Percentiles rank a stretch among this genome's conserved stretches.
phyloP scores from a whole-genome alignment of 2,888 invertebrate genomes.

The Onchidella celtica region DNA sequence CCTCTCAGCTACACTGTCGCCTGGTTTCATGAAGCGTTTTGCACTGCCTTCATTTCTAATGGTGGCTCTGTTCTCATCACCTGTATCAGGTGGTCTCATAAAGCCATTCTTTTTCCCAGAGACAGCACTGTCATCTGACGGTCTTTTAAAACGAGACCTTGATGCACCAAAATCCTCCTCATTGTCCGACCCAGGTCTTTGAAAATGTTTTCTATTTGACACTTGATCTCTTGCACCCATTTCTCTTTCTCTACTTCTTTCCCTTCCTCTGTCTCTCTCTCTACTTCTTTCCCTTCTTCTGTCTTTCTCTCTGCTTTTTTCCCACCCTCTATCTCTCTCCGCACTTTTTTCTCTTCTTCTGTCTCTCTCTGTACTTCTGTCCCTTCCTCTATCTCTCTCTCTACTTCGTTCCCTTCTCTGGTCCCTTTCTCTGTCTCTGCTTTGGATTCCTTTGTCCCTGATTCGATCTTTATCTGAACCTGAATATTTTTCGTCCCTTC shows the following conservation, averaged over 20 bases:
- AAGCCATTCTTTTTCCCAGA: not conserved
- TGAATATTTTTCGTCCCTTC: constrained; percentile 53
- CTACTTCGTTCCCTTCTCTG: constrained; percentile 23
- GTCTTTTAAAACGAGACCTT: not conserved
- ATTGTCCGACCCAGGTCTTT: constrained; percentile 16
- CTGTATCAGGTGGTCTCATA: not conserved
- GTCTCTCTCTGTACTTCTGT: constrained; percentile 36
- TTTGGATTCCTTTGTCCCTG: constrained; percentile 28
- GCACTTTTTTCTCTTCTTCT: constrained; percentile 3
- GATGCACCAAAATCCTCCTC: not conserved
- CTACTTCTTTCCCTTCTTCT: not conserved
- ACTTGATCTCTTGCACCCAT: not conserved
- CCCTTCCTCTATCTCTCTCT: constrained; percentile 35
- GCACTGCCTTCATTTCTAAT: constrained; percentile 38
- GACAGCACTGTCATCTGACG: not conserved
- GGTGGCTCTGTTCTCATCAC: not conserved
- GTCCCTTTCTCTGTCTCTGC: constrained; percentile 37
- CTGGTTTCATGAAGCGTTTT: constrained; percentile 41
- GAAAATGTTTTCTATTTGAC: not conserved
- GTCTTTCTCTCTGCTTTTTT: not conserved
- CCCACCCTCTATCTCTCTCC: not conserved
- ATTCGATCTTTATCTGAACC: constrained; percentile 55
- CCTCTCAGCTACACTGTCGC: constrained; percentile 27
- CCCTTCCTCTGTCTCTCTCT: constrained; percentile 1
- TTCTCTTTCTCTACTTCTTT: not conserved